A percentile compares a stretch with the other conserved stretches of the same genome.
phyloP scores from a whole-genome alignment of 2,113 vertebrate species.

The Pituophis catenifer region DNA sequence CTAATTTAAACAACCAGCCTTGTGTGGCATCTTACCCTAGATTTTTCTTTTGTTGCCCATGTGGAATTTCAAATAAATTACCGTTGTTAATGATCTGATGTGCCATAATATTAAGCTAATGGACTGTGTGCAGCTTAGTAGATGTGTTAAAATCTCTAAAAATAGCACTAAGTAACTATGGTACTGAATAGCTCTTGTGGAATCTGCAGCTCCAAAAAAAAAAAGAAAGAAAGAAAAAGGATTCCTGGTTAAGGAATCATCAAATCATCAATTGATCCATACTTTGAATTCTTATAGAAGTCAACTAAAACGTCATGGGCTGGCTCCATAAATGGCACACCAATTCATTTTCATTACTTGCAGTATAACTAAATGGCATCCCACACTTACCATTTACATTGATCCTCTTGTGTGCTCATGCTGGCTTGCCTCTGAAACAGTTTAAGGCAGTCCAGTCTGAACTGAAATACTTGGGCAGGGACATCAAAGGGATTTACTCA shows the following conservation, averaged over 20 bases:
- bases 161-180: neutral
- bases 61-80: neutral
- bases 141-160: neutral
- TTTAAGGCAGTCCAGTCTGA: neutral
- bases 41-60: neutral
- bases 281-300: neutral
- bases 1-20: neutral
- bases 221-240: neutral
- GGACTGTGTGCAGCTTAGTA: neutral
- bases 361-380: neutral
- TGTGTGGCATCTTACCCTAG: neutral
- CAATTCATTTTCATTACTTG: neutral
- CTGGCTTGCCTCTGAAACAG: neutral
- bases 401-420: neutral
- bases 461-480: neutral
- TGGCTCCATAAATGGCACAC: neutral
- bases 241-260: neutral
- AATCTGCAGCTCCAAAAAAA: neutral
- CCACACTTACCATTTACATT: neutral
- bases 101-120: neutral
- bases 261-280: neutral
- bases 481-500: too few relatives aligned
- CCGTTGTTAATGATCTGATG: neutral
- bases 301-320: neutral
- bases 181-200: neutral